These are phyloP conservation scores for Paracanthobrama guichenoti DNA, from an alignment of 2,113 vertebrate species.

Conservation along the genomic window DNA sequence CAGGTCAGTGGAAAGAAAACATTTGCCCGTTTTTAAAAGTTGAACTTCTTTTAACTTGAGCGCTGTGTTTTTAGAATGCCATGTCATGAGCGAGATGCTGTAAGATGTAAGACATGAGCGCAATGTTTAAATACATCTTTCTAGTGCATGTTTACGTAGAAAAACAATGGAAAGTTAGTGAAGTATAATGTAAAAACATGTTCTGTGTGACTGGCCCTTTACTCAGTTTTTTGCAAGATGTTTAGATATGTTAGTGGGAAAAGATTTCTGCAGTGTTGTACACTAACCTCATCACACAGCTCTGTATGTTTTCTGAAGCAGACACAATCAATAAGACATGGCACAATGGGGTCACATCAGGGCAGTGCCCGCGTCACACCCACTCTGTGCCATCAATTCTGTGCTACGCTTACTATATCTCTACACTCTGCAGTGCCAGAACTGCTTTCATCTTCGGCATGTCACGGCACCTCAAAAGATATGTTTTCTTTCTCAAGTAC, in stretches of 20 bases:
- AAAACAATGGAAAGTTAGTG: no score
- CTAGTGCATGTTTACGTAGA: no score
- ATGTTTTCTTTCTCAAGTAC: neutral
- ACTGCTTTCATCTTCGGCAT: conserved; percentile 9
- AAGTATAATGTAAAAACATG: no score
- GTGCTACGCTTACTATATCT: neutral
- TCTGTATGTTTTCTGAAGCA: conserved; percentile 15
- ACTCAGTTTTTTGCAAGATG: neutral
- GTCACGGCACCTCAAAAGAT: conserved; percentile 12
- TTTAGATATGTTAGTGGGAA: neutral
- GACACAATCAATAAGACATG: conserved; percentile 19
- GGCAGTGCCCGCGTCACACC: neutral
- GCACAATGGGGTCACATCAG: conserved; percentile 32
- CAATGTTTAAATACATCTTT: no score
- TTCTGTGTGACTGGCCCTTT: no score
- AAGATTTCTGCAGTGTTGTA: neutral
- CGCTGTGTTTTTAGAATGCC: no score
- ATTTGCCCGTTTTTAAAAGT: no score
- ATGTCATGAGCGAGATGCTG: no score
- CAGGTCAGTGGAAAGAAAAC: no score
- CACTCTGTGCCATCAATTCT: neutral
- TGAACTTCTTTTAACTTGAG: no score
- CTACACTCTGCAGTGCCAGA: neutral
- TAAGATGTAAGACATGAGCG: no score
- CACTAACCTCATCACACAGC: conserved; percentile 3